phyloP scores from a whole-genome alignment of 2,888 invertebrate species.

The Catocala fraxini region DNA sequence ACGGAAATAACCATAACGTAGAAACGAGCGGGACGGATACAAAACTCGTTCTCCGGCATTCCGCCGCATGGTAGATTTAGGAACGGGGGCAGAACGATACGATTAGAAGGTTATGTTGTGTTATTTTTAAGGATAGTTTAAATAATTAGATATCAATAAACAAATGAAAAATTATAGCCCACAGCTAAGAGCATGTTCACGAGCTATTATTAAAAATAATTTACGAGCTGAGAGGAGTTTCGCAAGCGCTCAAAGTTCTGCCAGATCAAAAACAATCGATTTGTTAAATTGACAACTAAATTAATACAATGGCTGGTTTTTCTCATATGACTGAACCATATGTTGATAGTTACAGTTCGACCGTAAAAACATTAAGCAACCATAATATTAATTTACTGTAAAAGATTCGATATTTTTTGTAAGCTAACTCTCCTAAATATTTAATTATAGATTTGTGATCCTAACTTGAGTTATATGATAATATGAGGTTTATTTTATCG shows the following conservation, averaged over 20 bases:
- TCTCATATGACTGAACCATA: slow-evolving; percentile 34
- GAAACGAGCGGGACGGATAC: slow-evolving; percentile 80
- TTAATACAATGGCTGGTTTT: slow-evolving; percentile 45
- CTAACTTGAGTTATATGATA: slow-evolving; percentile 19
- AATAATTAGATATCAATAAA: slow-evolving; percentile 69
- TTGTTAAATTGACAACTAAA: slow-evolving; percentile 53
- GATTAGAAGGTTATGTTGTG: slow-evolving; percentile 85
- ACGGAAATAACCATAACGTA: slow-evolving; percentile 74
- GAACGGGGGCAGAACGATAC: slow-evolving; percentile 86
- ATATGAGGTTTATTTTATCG: slow-evolving; percentile 17
- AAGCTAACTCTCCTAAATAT: slow-evolving; percentile 9
- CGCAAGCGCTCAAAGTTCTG: slow-evolving; percentile 45
- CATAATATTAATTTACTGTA: slow-evolving; percentile 5
- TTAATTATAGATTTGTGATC: slow-evolving; percentile 17
- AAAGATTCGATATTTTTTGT: slow-evolving; percentile 1
- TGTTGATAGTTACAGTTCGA: slow-evolving; percentile 14
- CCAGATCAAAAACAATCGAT: slow-evolving; percentile 44
- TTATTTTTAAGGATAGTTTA: slow-evolving; percentile 80
- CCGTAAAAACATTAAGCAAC: slow-evolving; percentile 8
- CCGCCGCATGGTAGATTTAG: slow-evolving; percentile 87
- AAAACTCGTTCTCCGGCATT: slow-evolving; percentile 86
- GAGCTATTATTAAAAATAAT: slow-evolving; percentile 59
- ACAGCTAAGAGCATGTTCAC: slow-evolving; percentile 51
- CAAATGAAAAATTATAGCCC: slow-evolving; percentile 67
- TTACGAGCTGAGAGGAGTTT: slow-evolving; percentile 55